Base-by-base conservation (phyloP, 2,797 vertebrate genomes). In the Philypnodon macrostomus region DNA sequence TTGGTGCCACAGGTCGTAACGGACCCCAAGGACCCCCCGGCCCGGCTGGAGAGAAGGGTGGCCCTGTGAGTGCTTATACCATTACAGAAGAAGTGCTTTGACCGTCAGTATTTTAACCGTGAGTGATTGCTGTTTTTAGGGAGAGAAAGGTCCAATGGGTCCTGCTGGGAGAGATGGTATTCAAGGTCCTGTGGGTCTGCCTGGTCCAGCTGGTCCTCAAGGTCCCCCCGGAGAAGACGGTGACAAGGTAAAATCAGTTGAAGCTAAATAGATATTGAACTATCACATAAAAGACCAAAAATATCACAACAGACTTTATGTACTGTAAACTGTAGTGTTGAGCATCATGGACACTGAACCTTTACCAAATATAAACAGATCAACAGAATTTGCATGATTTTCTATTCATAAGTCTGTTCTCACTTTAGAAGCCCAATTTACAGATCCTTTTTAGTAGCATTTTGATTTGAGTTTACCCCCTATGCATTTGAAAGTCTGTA, bases 161-260 rank as follows among this genome's bases (percentile, higher is more conserved):
- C 96, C 97, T 0, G 94, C 96, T 18, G 96, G 97, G 17, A 91
- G 96, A 50, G 96, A 98, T 61, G 97, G 97, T 23, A 89, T 98
- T 17, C 97, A 98, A 81, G 97, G 96, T 47, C 95, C 95, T 0
- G 94, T 97, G 27, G 97, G 96, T 60, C 94, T 99, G 60, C 96
- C 97, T 0, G 97, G 97, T 39, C 89, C 97, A 12, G 95, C 91
- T 1, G 97, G 97, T 49, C 95, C 97, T 29, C 95, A 95, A 18
- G 97, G 97, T n/a, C 93, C 91, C 50, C 95, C 96, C 0, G 97
- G 96, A 87, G 96, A 98, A 78, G 97, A 98, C 0, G 96, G 96
- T 37, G 96, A 98, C 86, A 98, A 98, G 94, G 96, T 97, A 38
- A 13, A 51, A 39, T 53, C 52, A 32, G 48, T 7, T 34, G 21